A percentile compares a stretch with the other conserved stretches of the same genome.
Conservation (phyloP, 2,113 vertebrate genomes). For the Melospiza georgiana region DNA sequence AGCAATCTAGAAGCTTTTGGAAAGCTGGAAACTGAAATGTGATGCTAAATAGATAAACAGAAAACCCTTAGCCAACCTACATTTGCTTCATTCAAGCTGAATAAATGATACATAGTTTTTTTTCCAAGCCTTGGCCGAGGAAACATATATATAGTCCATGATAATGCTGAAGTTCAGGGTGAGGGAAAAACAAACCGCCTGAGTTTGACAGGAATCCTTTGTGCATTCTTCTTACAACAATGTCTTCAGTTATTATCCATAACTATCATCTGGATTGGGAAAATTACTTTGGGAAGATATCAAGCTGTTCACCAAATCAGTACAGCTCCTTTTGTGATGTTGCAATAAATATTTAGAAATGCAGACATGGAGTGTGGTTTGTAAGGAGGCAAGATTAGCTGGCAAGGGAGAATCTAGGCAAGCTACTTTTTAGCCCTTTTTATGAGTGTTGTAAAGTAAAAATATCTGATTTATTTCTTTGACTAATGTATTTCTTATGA, state of each 20-base stretch:
- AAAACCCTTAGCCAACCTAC: not conserved
- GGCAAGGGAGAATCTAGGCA: not conserved
- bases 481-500: not conserved
- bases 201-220: not conserved
- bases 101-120: not conserved
- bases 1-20: not conserved
- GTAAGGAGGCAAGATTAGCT: not conserved
- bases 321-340: not conserved
- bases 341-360: not conserved
- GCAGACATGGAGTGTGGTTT: not conserved
- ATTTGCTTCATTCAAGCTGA: not conserved
- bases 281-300: not conserved
- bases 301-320: not conserved
- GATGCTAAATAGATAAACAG: not conserved
- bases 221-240: not conserved
- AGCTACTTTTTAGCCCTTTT: not conserved
- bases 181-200: not conserved
- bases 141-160: not conserved
- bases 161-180: not conserved
- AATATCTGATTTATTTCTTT: not conserved
- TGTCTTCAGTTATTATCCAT: not conserved
- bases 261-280: not conserved
- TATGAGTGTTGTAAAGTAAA: not conserved
- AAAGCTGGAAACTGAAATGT: not conserved
- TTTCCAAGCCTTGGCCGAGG: not conserved